A percentile compares a stretch with the other conserved stretches of the same genome.
These are phyloP conservation scores for Aporrectodea caliginosa DNA, from an alignment of 1,140 invertebrate genomes.

Conservation along the genomic window DNA sequence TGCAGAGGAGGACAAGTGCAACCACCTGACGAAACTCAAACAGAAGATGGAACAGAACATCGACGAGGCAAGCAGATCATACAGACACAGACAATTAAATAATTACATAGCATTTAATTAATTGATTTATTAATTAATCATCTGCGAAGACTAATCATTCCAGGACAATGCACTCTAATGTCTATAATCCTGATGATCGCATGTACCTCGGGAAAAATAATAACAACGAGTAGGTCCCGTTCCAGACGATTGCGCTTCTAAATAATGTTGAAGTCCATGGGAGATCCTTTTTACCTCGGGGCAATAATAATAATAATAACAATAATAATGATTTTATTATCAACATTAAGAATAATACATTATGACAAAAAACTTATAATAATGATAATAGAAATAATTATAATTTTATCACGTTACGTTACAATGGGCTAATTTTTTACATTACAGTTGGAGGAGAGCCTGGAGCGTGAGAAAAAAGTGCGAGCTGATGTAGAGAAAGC, in stretches of 20 bases:
- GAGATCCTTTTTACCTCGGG: too few species aligned
- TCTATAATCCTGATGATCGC: too few species aligned
- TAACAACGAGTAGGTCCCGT: too few species aligned
- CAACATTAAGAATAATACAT: not conserved
- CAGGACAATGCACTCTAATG: too few species aligned
- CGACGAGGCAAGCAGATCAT: conserved; percentile 75
- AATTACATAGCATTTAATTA: not conserved
- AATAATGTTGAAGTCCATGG: too few species aligned
- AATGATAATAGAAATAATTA: too few species aligned
- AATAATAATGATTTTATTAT: too few species aligned
- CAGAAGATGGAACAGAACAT: conserved; percentile 95
- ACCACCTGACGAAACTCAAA: conserved; percentile 98
- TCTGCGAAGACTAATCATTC: not conserved
- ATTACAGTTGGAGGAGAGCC: conserved; percentile 77
- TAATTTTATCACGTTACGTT: too few species aligned
- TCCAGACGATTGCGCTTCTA: too few species aligned
- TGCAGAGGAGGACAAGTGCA: conserved; percentile 97
- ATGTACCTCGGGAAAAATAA: too few species aligned
- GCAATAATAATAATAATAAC: too few species aligned
- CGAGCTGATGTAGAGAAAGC: conserved; percentile 95
- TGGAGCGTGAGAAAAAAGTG: conserved; percentile 98
- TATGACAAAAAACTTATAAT: not conserved
- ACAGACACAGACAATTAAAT: too few species aligned
- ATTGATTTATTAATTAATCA: not conserved
- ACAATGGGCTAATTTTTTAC: not conserved